Base-by-base conservation (phyloP, 2,888 invertebrate genomes). In the Smittia aterrima region DNA sequence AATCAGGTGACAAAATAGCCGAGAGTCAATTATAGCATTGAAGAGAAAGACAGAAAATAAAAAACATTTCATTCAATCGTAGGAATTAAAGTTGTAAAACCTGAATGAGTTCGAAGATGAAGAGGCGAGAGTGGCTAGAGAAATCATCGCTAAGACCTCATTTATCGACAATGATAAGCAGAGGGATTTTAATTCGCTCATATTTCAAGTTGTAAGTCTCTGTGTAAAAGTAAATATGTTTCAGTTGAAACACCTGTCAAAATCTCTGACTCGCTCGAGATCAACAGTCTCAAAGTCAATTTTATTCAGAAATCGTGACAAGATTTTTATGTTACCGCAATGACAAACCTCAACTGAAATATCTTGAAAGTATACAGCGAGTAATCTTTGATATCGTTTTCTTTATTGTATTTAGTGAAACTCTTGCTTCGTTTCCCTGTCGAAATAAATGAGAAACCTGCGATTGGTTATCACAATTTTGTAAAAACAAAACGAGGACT, bases 401-500 rank as follows among this genome's bases (percentile, higher is more conserved):
- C 32, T 9, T 32, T n/a, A n/a, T n/a, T n/a, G n/a, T n/a, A n/a
- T n/a, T n/a, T n/a, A n/a, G n/a, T n/a, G n/a, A n/a, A n/a, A n/a
- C n/a, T n/a, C n/a, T n/a, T n/a, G n/a, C n/a, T n/a, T n/a, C n/a
- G n/a, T n/a, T n/a, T n/a, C n/a, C 32, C 32, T 32, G 32, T 3
- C 32, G n/a, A 32, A 32, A 32, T 32, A 32, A 3, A 32, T 32
- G 32, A 32, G 18, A 58, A 58, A 58, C 58, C 18, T 66, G 32
- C 32, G 66, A 66, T 66, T 25, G 38, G 18, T 20, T 66, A 66
- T 66, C 66, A 25, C 66, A 66, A 20, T 66, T 66, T 66, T 66
- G 66, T 66, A 38, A 32, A 27, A n/a, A 38, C 38, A 66, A 38
- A 58, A 58, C 58, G 38, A 32, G 32, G 66, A 27, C 66, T n/a